Conservation (phyloP, 1,140 invertebrate genomes). For the Drosophila trapezifrons region DNA sequence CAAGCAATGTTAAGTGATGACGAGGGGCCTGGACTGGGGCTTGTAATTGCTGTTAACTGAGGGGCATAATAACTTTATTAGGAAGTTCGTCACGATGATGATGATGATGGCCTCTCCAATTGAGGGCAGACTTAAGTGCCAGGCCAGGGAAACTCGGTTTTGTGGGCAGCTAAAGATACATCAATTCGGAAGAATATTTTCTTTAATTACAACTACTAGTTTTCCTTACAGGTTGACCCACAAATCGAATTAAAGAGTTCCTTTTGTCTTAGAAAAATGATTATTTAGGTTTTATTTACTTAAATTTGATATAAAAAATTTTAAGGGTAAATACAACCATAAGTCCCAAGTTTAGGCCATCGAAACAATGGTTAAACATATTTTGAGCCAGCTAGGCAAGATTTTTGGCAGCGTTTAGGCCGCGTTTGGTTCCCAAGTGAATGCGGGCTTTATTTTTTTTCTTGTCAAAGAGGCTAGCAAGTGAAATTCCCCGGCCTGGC, state of each 20-base stretch:
- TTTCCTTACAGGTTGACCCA: too few species aligned
- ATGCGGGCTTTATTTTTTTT: neutral
- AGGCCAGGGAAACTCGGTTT: neutral
- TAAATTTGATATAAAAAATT: too few species aligned
- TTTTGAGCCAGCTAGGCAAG: neutral
- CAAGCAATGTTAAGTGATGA: slow-evolving; percentile 9
- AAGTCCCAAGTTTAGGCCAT: too few species aligned
- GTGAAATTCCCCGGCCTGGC: slow-evolving; percentile 22
- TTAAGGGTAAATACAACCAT: too few species aligned
- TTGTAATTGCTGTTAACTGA: slow-evolving; percentile 47
- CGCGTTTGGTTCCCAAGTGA: slow-evolving; percentile 19
- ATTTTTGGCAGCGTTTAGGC: slow-evolving; percentile 10
- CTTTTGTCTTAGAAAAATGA: too few species aligned
- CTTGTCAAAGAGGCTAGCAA: slow-evolving; percentile 23
- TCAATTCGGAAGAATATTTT: neutral
- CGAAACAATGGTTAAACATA: too few species aligned
- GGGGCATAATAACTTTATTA: slow-evolving; percentile 51
- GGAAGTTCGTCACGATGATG: slow-evolving; percentile 18
- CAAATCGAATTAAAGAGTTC: too few species aligned
- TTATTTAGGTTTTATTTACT: too few species aligned
- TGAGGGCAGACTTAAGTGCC: slow-evolving; percentile 34
- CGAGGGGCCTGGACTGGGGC: neutral
- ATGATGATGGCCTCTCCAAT: slow-evolving; percentile 13
- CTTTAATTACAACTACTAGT: too few species aligned
- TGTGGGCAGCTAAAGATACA: neutral